Evolutionary conservation across 2,888 invertebrate species (phyloP).

Genomic region (Ceramica pisi): DNA sequence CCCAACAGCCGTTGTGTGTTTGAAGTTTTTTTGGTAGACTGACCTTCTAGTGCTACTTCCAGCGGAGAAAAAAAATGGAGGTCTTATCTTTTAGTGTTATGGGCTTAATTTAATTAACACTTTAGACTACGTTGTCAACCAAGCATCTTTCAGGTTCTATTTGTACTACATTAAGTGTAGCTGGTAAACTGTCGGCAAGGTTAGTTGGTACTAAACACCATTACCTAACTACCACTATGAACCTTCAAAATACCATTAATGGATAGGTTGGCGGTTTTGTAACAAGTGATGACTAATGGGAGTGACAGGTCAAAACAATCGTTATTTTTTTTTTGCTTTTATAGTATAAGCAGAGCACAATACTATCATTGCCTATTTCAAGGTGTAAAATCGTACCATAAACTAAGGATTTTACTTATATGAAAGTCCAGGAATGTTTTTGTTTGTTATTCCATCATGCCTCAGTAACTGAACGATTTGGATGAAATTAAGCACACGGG

Average conservation of each 20-base stretch:
- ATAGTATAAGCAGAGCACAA: neutral
- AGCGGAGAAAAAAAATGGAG: neutral
- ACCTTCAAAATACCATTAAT: constrained; percentile 20
- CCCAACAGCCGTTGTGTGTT: neutral
- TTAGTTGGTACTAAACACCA: constrained; percentile 15
- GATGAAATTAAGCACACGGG: too few species aligned
- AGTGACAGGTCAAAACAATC: constrained; percentile 10
- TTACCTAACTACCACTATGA: constrained; percentile 4
- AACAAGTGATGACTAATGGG: neutral
- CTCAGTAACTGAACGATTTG: too few species aligned
- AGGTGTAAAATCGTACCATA: neutral
- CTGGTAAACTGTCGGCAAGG: constrained; percentile 23
- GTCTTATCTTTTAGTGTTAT: constrained; percentile 1
- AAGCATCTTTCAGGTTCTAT: neutral
- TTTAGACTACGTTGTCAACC: neutral
- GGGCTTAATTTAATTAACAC: constrained; percentile 28
- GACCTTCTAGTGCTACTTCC: constrained; percentile 5
- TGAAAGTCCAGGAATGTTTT: too few species aligned
- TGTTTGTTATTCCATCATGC: too few species aligned
- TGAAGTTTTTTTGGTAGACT: neutral
- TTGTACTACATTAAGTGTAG: neutral
- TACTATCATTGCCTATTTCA: neutral
- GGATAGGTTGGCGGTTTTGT: constrained; percentile 4
- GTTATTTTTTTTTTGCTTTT: constrained; percentile 1
- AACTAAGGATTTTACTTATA: too few species aligned